These are phyloP conservation scores for Ceraclea dissimilis DNA, from an alignment of 2,888 invertebrate species.

Conservation along the genomic window DNA sequence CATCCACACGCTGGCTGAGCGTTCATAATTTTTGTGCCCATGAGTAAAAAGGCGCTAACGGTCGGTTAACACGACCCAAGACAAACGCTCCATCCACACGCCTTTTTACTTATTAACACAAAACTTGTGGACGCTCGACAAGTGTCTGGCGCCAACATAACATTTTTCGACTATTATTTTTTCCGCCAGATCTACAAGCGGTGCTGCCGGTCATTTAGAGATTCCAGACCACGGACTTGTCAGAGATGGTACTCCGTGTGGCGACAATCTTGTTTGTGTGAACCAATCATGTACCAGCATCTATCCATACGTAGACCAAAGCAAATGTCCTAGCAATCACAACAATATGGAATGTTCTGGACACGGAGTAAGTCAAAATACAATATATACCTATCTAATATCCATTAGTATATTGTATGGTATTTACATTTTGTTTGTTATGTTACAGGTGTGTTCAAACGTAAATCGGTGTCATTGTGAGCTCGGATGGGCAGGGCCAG, in stretches of 20 bases:
- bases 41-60: too few species aligned
- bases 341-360: conserved; percentile 87
- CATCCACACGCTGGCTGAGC: too few species aligned
- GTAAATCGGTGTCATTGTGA: conserved; percentile 87
- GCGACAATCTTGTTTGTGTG: conserved; percentile 86
- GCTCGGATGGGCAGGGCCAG: conserved; percentile 78
- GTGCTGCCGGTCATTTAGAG: conserved; percentile 56
- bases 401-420: too few species aligned
- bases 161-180: too few species aligned
- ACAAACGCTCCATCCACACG: too few species aligned
- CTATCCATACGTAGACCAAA: conserved; percentile 76
- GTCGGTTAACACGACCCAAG: too few species aligned
- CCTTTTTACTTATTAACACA: too few species aligned
- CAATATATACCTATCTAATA: not conserved
- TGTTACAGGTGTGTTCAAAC: conserved; percentile 79
- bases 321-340: conserved; percentile 85
- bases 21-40: too few species aligned
- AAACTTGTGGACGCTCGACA: too few species aligned
- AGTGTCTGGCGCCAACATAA: too few species aligned
- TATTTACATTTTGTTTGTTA: too few species aligned
- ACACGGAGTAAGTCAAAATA: conserved; percentile 70
- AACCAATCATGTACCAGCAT: conserved; percentile 88
- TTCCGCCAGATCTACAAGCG: conserved; percentile 61
- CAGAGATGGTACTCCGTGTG: conserved; percentile 90
- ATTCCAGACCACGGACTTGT: conserved; percentile 81